Percentiles rank a stretch among this genome's conserved stretches.
These are phyloP conservation scores for Samia ricini DNA, from an alignment of 1,140 invertebrate genomes.

Conservation along the genomic window DNA sequence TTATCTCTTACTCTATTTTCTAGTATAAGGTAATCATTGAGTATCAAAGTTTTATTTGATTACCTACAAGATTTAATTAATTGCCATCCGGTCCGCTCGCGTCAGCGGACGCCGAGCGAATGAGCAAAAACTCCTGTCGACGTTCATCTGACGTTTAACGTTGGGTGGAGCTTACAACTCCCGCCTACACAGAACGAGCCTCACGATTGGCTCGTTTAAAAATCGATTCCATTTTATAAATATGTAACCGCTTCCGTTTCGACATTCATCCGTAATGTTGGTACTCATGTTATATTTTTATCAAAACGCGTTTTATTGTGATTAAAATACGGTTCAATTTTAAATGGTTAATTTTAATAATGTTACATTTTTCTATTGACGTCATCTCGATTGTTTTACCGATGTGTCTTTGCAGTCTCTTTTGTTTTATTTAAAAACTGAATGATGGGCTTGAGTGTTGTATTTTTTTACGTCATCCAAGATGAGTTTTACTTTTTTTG, in stretches of 20 bases:
- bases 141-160: constrained; percentile 59
- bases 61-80: too few species aligned
- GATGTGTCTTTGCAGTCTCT: constrained; percentile 69
- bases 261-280: constrained; percentile 27
- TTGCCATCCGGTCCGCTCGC: constrained; percentile 27
- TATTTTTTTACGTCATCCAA: constrained; percentile 22
- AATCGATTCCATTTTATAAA: constrained; percentile 77
- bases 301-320: not conserved
- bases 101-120: constrained; percentile 52
- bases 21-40: constrained; percentile 7
- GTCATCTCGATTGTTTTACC: constrained; percentile 70
- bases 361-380: constrained; percentile 34
- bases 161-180: constrained; percentile 55
- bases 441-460: constrained; percentile 28
- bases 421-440: constrained; percentile 75
- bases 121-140: constrained; percentile 61
- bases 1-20: too few species aligned
- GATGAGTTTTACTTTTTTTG: constrained; percentile 44
- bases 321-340: not conserved
- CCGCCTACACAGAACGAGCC: constrained; percentile 57
- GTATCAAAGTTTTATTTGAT: constrained; percentile 6
- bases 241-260: constrained; percentile 71
- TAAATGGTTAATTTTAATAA: constrained; percentile 15
- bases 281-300: not conserved
- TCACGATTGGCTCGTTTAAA: constrained; percentile 70